Evolutionary conservation across 2,797 vertebrate species (phyloP), one percentile per base, ranked within the genome.

Genomic region (Ispidina picta): DNA sequence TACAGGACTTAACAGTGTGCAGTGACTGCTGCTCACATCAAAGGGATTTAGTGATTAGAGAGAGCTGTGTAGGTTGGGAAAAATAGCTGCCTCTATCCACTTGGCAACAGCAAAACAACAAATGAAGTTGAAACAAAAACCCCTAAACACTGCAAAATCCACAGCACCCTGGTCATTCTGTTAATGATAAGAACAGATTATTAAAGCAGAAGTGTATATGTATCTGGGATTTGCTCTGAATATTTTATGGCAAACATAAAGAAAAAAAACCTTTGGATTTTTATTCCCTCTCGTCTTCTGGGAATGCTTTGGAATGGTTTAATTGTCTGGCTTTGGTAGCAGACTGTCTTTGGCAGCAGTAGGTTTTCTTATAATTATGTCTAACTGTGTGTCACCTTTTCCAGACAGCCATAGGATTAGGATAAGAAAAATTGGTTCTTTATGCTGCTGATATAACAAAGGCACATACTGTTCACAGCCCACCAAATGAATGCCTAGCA

Each of bases 341-440:
- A 89, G 91, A 95, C 80, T 94, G 97, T 95, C 95, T 95, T 84
- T 86, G 95, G 96, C 97, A 96, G 89, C 82, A 92, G 88, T 86
- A 96, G 84, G 89, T 96, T 97, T 97, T 96, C 95, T 97, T 97
- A 97, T 97, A 96, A 60, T 95, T 95, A 56, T 91, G 91, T 96
- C 88, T 96, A 89, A 87, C 93, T 58, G 15, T 88, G 81, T 97
- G 96, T 95, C 97, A 97, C 96, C 92, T 96, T 95, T 96, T 88
- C 74, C 87, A 96, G 96, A 95, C 83, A 96, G 94, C 78, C 94
- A 95, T 68, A 97, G 96, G 92, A 97, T 97, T 95, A 95, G 96
- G 96, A 96, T 92, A 96, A 97, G 96, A 97, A 97, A 97, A 97
- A 96, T 39, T 86, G 89, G 76, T 94, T 95, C 95, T 97, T 97